phyloP scores from a whole-genome alignment of 2,888 invertebrate species.

The Hymenopus coronatus region DNA sequence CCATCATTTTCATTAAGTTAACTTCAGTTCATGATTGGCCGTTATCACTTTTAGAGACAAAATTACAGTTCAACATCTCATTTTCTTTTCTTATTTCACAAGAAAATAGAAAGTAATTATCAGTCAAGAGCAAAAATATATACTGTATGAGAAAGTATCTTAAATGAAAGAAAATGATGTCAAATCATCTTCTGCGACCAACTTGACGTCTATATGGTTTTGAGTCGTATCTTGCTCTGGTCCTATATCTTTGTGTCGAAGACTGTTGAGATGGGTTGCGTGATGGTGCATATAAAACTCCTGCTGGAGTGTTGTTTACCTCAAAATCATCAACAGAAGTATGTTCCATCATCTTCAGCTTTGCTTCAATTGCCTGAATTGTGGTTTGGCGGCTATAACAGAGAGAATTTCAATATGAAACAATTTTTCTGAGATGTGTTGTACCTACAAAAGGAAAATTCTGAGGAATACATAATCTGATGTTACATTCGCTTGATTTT shows the following conservation, averaged over 20 bases:
- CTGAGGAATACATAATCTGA: no score
- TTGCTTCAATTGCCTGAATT: conserved; percentile 85
- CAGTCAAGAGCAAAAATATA: not conserved
- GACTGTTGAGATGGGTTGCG: not conserved
- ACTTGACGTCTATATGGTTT: conserved; percentile 26
- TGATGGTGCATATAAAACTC: conserved; percentile 13
- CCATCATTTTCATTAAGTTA: not conserved
- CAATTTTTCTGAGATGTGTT: no score
- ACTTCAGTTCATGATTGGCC: not conserved
- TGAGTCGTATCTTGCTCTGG: conserved; percentile 23
- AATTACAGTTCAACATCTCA: not conserved
- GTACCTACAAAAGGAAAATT: no score
- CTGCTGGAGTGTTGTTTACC: conserved; percentile 56
- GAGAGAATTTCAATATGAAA: not conserved
- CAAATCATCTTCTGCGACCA: not conserved
- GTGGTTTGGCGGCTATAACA: conserved; percentile 67
- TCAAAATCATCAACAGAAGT: conserved; percentile 69
- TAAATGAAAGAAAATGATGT: not conserved
- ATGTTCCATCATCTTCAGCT: conserved; percentile 73
- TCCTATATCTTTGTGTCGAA: not conserved
- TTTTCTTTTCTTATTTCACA: not conserved
- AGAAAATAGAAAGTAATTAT: not conserved
- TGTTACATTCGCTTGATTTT: no score
- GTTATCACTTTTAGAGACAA: not conserved
- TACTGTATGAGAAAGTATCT: not conserved